Base-by-base conservation (phyloP, 2,797 vertebrate species). In the Heliangelus exortis region DNA sequence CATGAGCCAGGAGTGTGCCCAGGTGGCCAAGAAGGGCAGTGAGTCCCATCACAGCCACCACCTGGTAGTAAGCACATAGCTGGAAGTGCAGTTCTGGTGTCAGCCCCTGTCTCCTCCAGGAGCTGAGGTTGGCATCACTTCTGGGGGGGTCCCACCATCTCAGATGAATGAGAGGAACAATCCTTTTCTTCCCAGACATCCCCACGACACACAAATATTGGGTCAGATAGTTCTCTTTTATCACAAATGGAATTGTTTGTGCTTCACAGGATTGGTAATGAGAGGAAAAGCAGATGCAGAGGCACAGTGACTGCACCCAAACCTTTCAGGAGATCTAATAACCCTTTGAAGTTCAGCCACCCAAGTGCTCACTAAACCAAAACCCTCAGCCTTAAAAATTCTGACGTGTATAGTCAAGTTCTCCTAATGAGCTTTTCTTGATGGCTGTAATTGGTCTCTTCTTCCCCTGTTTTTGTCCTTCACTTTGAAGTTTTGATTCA, bases 391-490 rank as follows among this genome's bases (percentile, higher is more conserved):
- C n/a, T 84, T 55, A 80, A 92, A 83, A 16, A n/a, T 33, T 74
- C 76, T 88, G 76, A 63, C 77, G 47, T 67, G 51, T 14, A 16
- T 33, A 67, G 80, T 45, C 68, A n/a, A 65, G 62, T 51, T 89
- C 54, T 55, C 68, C 73, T 91, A 84, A 81, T 29, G 74, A 94
- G 62, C 59, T 76, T 90, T 53, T 28, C 87, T 73, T 91, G 58
- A 76, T 78, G 84, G 57, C 23, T 82, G 4, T 63, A 69, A 87
- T 59, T 86, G 85, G 29, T 41, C 48, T 85, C 15, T 4, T 86
- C 83, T 75, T 80, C n/a, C 58, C 84, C 78, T 65, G 45, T 26
- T 62, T 85, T 81, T 39, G 15, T 48, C 86, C 55, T 93, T 82
- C 63, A 51, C 84, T 93, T 87, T 58, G 84, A 92, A 78, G 34